A percentile compares a stretch with the other conserved stretches of the same genome.
Evolutionary conservation across 2,113 vertebrate species (phyloP).

Genomic region (Datnioides undecimradiatus): DNA sequence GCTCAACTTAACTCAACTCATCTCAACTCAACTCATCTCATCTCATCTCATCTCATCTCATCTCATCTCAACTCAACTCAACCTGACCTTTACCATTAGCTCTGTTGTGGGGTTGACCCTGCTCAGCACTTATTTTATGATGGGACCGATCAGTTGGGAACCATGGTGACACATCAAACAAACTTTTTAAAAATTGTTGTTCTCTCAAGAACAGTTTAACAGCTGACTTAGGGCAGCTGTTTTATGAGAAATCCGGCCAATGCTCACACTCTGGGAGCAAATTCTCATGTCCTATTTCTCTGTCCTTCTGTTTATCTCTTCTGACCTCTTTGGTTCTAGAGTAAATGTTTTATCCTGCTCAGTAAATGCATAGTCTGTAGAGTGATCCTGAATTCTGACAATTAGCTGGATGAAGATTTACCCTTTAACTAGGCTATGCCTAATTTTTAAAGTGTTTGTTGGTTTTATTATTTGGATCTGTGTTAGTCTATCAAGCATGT

Average conservation of each 20-base stretch:
- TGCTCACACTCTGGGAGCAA: conserved; percentile 6
- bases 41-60: neutral
- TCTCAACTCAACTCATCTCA: neutral
- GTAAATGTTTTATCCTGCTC: conserved; percentile 13
- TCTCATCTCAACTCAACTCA: neutral
- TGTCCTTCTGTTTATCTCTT: neutral
- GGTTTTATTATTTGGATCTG: conserved; percentile 59
- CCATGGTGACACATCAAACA: conserved; percentile 6
- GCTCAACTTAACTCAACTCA: neutral
- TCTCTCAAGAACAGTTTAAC: conserved; percentile 16
- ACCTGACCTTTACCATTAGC: neutral
- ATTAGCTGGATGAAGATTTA: conserved; percentile 11
- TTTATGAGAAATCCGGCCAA: neutral
- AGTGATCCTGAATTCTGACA: conserved; percentile 19
- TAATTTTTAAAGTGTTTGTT: conserved; percentile 35
- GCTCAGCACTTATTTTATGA: conserved; percentile 5
- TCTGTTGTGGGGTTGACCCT: conserved; percentile 2
- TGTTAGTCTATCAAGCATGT: conserved; percentile 67
- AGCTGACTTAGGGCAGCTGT: conserved; percentile 5
- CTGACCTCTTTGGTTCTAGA: neutral
- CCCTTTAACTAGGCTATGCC: conserved; percentile 16
- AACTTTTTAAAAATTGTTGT: conserved; percentile 12
- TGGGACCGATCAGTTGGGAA: neutral
- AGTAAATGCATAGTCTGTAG: neutral
- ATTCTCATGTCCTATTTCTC: neutral